phyloP scores from a whole-genome alignment of 2,113 vertebrate genomes.

The Elephantulus edwardii region DNA sequence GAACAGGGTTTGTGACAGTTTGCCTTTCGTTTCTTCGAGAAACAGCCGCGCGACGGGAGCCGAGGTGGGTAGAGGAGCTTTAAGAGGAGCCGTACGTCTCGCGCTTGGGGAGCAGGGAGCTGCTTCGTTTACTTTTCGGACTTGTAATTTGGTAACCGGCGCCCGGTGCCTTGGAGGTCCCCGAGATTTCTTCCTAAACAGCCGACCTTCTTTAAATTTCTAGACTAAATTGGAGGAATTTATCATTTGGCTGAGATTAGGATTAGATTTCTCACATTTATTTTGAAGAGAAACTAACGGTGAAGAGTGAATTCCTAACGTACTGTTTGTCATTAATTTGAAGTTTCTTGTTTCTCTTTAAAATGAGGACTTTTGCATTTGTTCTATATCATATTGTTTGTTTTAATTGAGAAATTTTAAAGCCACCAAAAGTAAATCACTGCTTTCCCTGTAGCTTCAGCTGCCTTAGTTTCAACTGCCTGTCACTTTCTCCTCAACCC shows the following conservation, averaged over 20 bases:
- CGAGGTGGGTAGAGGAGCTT: not conserved
- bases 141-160: not conserved
- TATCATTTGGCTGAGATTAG: constrained; percentile 23
- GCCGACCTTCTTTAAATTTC: not conserved
- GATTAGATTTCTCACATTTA: not conserved
- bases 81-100: rapidly evolving
- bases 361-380: not conserved
- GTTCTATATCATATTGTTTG: not conserved
- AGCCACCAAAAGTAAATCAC: not conserved
- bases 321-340: not conserved
- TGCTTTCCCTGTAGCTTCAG: not conserved
- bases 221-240: not conserved
- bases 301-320: not conserved
- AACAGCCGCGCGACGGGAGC: not conserved
- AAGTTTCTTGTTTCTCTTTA: constrained; percentile 25
- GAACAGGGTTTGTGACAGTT: not conserved
- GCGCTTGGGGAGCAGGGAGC: rapidly evolving
- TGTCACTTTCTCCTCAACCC: not conserved
- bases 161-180: rapidly evolving
- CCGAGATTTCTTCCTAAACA: not conserved
- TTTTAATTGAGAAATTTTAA: constrained; percentile 10
- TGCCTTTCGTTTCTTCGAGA: not conserved
- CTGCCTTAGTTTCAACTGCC: not conserved
- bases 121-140: rapidly evolving
- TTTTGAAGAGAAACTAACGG: not conserved